Conservation (phyloP, 23 tunicate genomes). For the Ascidia mentula region DNA sequence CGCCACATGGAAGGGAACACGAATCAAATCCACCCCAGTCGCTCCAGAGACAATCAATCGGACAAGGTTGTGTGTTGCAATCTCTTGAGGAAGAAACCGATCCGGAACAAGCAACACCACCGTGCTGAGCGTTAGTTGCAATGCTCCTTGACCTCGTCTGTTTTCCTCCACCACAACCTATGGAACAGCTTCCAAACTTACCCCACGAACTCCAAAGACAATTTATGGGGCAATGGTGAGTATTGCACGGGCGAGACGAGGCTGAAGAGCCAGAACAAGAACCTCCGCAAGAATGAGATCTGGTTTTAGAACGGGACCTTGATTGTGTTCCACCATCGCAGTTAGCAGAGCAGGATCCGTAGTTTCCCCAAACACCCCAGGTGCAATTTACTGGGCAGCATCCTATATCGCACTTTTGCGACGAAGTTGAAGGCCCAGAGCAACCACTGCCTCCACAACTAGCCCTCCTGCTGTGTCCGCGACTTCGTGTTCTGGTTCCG, state of each 20-base stretch:
- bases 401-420: slow-evolving; percentile 23
- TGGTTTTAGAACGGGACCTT: too few species aligned
- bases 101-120: slow-evolving; percentile 39
- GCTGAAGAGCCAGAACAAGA: slow-evolving; percentile 14
- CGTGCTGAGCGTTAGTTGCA: slow-evolving; percentile 4
- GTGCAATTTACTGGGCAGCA: slow-evolving; percentile 33
- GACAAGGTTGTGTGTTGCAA: slow-evolving; percentile 56
- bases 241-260: not conserved
- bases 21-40: slow-evolving; percentile 19
- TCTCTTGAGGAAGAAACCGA: not conserved
- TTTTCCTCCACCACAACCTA: slow-evolving; percentile 39
- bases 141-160: slow-evolving; percentile 17
- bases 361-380: slow-evolving; percentile 31
- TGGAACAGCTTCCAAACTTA: slow-evolving; percentile 10
- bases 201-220: slow-evolving; percentile 45
- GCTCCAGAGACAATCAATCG: slow-evolving; percentile 40
- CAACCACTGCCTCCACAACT: slow-evolving; percentile 28
- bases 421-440: slow-evolving; percentile 14
- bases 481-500: slow-evolving; percentile 29
- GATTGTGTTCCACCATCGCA: slow-evolving; percentile 45
- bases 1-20: slow-evolving; percentile 26
- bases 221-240: slow-evolving; percentile 43
- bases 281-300: slow-evolving; percentile 1
- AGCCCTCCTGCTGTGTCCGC: not conserved
- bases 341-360: slow-evolving; percentile 24